Evolutionary conservation across 1,140 invertebrate genomes (phyloP).

Genomic region (Ceratitis capitata): DNA sequence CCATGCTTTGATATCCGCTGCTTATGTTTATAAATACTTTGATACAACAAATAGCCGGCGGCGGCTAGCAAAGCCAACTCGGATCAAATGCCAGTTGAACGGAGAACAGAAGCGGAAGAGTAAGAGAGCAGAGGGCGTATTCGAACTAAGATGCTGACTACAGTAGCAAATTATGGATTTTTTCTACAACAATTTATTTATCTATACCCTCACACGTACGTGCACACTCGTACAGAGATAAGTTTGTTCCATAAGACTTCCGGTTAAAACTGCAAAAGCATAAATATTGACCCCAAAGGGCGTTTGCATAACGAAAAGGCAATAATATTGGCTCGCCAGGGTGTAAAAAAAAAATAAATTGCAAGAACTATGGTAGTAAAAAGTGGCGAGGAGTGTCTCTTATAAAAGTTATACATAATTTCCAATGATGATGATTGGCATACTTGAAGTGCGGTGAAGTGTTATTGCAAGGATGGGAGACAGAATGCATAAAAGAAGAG

Average conservation of each 20-base stretch:
- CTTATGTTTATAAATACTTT: background rate
- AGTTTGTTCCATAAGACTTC: background rate
- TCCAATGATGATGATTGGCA: background rate
- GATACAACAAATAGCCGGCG: background rate
- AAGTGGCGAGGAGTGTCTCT: background rate
- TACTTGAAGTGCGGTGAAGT: background rate
- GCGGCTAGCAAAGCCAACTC: background rate
- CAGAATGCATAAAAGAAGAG: background rate
- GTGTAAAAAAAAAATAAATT: background rate
- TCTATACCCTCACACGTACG: background rate
- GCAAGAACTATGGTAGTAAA: background rate
- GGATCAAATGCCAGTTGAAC: background rate
- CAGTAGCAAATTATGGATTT: background rate
- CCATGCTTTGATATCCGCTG: background rate
- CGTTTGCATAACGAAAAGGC: conserved; percentile 16
- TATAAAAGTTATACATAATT: background rate
- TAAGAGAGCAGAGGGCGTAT: no score
- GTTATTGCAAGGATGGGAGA: background rate
- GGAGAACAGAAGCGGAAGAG: background rate
- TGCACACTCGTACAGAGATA: no score
- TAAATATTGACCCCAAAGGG: conserved; percentile 25
- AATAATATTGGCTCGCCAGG: background rate
- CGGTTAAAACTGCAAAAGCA: conserved; percentile 15
- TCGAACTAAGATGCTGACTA: background rate
- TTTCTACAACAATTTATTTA: background rate